A percentile compares a stretch with the other conserved stretches of the same genome.
Conservation (phyloP, 2,888 invertebrate genomes). For the Lepidocyrtoides sp. region DNA sequence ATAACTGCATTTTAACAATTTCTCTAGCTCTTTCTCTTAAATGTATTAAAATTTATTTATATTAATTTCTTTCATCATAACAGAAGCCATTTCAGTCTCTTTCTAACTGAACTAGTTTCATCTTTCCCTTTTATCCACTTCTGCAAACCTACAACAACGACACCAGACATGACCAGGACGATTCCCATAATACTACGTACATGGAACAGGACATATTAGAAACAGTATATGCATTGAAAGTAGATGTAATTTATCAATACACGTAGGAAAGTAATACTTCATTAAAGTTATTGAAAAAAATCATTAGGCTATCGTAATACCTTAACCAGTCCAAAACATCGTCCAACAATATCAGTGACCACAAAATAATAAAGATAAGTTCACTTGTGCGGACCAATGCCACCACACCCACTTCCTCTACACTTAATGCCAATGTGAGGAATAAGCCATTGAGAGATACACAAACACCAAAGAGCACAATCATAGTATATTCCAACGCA, state of each 20-base stretch:
- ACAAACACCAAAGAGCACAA: neutral
- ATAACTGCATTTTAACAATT: no score
- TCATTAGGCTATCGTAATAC: neutral
- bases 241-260: no score
- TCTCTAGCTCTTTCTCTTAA: no score
- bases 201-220: no score
- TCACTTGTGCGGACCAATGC: neutral
- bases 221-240: no score
- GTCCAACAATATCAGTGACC: neutral
- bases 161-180: neutral
- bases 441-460: neutral
- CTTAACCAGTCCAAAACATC: neutral
- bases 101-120: neutral
- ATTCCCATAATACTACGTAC: neutral
- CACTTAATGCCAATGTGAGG: neutral
- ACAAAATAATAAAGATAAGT: neutral
- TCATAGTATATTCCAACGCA: neutral
- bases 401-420: neutral
- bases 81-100: neutral
- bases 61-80: neutral
- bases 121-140: constrained; percentile 9
- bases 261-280: no score
- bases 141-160: neutral
- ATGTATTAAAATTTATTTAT: no score
- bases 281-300: no score